Percentiles rank a stretch among this genome's conserved stretches.
Conservation (phyloP, 2,888 invertebrate species). For the Stegophylla sp. region DNA sequence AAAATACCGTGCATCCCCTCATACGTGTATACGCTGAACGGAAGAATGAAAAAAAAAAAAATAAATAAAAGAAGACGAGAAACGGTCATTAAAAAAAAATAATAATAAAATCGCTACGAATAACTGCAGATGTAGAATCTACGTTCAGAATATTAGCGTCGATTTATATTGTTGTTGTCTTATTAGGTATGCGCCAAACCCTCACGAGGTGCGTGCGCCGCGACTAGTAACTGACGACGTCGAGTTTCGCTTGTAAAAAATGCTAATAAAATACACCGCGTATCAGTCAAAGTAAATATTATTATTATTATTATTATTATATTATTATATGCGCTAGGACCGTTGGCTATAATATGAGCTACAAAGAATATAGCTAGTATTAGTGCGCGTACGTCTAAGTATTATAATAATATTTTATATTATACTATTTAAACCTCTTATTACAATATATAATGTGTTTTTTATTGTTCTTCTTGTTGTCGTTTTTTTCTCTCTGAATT, state of each 20-base stretch:
- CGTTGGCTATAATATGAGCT: conserved; percentile 3
- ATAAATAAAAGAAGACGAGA: neutral
- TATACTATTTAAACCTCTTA: conserved; percentile 13
- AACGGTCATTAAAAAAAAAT: neutral
- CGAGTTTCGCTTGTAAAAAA: neutral
- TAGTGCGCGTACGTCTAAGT: too few relatives aligned
- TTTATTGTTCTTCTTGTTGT: too few relatives aligned
- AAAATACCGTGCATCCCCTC: neutral
- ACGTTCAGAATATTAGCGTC: neutral
- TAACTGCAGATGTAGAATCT: neutral
- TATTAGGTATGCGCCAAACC: conserved; percentile 1
- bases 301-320: too few relatives aligned
- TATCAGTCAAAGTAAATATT: conserved; percentile 14
- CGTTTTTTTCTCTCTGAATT: neutral
- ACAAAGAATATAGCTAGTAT: neutral
- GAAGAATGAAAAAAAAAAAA: neutral
- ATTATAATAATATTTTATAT: neutral
- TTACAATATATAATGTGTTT: too few relatives aligned
- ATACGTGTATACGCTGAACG: neutral
- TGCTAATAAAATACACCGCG: conserved; percentile 8
- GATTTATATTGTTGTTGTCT: conserved; percentile 9
- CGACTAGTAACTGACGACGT: neutral
- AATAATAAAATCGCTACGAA: neutral
- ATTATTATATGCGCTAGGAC: neutral
- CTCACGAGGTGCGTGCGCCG: neutral